phyloP scores from a whole-genome alignment of 2,888 invertebrate genomes.

The Gastracanthus pulcherrimus region DNA sequence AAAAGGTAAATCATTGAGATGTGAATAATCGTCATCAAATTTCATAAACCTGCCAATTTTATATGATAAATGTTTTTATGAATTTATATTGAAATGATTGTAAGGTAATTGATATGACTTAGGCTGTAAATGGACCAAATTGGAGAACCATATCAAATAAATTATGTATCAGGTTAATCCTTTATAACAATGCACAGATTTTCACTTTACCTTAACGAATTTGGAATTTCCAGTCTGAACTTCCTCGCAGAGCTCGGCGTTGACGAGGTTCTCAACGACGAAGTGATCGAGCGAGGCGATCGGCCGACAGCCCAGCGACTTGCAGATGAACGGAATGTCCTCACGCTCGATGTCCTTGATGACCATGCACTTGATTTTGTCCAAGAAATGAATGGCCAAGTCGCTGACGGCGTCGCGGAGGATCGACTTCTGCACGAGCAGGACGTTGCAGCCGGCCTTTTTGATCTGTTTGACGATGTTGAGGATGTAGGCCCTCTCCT shows the following conservation, averaged over 20 bases:
- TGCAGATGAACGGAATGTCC: slow-evolving; percentile 98
- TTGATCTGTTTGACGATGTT: slow-evolving; percentile 99
- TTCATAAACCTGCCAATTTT: no score
- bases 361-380: slow-evolving; percentile 99
- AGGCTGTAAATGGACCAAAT: no score
- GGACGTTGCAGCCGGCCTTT: slow-evolving; percentile 98
- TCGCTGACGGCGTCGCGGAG: slow-evolving; percentile 97
- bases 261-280: slow-evolving; percentile 92
- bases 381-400: slow-evolving; percentile 97
- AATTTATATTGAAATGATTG: no score
- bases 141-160: no score
- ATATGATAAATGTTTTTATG: no score
- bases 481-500: slow-evolving; percentile 97
- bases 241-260: slow-evolving; percentile 97
- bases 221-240: slow-evolving; percentile 92
- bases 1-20: no score
- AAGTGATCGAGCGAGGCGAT: slow-evolving; percentile 99
- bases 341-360: slow-evolving; percentile 98
- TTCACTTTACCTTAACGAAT: slow-evolving; percentile 87
- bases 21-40: no score
- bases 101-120: no score
- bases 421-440: slow-evolving; percentile 92
- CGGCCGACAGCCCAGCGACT: slow-evolving; percentile 95
- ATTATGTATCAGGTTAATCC: no score
- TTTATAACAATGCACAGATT: not conserved